Percentiles rank a stretch among this genome's conserved stretches.
Conservation (phyloP, 2,888 invertebrate species). For the Proisotoma minuta region DNA sequence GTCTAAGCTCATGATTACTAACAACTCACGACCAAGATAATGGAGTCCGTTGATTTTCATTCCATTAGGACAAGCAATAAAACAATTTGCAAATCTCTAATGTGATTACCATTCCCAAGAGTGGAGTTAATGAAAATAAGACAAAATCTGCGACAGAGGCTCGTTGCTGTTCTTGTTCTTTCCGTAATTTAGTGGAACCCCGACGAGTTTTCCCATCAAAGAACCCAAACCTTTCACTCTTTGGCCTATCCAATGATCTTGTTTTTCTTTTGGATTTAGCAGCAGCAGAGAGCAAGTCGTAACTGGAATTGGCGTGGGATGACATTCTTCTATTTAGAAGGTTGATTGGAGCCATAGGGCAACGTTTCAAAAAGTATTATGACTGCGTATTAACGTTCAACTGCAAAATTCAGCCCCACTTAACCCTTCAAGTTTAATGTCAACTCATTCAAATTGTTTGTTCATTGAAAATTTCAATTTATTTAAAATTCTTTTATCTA, state of each 20-base stretch:
- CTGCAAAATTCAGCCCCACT: no score
- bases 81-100: slow-evolving; percentile 8
- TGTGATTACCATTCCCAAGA: slow-evolving; percentile 1
- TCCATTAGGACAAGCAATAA: background rate
- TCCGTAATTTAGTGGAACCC: slow-evolving; percentile 3
- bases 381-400: no score
- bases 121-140: slow-evolving; percentile 18
- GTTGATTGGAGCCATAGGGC: background rate
- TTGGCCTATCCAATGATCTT: slow-evolving; percentile 27
- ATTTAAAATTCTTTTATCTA: no score
- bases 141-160: slow-evolving; percentile 25
- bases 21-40: no score
- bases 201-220: background rate
- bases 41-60: background rate
- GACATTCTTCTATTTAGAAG: slow-evolving; percentile 1
- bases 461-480: no score
- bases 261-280: slow-evolving; percentile 16
- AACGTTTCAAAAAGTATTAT: no score
- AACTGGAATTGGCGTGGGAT: background rate
- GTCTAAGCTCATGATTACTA: no score
- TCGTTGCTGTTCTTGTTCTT: slow-evolving; percentile 9
- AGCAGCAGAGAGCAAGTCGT: slow-evolving; percentile 16
- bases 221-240: slow-evolving; percentile 19
- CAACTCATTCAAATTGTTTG: no score
- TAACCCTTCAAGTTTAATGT: no score